A percentile compares a stretch with the other conserved stretches of the same genome.
These are phyloP conservation scores for Morelia viridis DNA, from an alignment of 2,797 vertebrate species.

Conservation along the genomic window DNA sequence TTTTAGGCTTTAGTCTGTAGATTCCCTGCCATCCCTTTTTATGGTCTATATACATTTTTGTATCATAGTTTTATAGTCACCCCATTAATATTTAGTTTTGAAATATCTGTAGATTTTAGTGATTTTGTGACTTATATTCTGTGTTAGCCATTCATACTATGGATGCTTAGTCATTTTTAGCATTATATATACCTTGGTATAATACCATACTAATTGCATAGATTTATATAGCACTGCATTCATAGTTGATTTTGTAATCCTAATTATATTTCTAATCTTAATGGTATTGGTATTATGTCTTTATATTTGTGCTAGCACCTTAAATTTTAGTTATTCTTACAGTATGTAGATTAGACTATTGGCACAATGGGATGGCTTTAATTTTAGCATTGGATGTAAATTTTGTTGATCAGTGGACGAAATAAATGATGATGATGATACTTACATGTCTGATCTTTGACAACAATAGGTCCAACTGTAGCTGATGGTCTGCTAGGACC, in stretches of 20 bases:
- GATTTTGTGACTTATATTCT: background rate
- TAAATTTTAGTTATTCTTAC: background rate
- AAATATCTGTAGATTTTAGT: background rate
- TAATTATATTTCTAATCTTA: background rate
- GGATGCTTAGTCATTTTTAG: background rate
- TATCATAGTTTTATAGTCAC: background rate
- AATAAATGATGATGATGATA: background rate
- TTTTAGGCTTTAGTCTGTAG: background rate
- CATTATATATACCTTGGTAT: background rate
- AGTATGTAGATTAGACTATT: background rate
- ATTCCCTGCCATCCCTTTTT: background rate
- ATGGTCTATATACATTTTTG: background rate
- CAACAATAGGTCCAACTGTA: slow-evolving; percentile 86
- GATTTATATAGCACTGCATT: background rate
- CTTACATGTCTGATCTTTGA: slow-evolving; percentile 96
- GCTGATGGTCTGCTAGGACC: slow-evolving; percentile 91
- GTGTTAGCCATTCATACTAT: background rate
- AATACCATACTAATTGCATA: background rate
- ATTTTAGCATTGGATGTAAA: background rate
- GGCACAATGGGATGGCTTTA: background rate
- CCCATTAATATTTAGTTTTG: background rate
- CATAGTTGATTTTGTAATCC: background rate
- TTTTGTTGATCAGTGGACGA: background rate
- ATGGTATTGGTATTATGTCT: background rate
- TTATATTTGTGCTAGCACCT: background rate